phyloP scores from a whole-genome alignment of 1,140 invertebrate species.

The Probaryconus sp. region DNA sequence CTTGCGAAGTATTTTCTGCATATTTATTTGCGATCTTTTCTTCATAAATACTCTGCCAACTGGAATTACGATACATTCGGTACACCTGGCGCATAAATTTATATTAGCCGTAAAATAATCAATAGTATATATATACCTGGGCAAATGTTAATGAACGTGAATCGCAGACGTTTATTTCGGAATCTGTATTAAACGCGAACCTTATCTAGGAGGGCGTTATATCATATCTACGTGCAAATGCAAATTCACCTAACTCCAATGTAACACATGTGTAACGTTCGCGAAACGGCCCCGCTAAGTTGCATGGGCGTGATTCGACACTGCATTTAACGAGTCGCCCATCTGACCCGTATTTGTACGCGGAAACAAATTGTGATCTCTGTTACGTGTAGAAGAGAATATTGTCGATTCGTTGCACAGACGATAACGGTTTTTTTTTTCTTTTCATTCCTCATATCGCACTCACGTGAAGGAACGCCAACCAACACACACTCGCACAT shows the following conservation, averaged over 20 bases:
- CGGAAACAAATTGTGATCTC: slow-evolving; percentile 53
- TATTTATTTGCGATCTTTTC: too few species aligned
- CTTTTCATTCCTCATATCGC: slow-evolving; percentile 27
- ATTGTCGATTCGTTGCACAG: slow-evolving; percentile 36
- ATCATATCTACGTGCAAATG: slow-evolving; percentile 51
- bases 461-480: slow-evolving; percentile 23
- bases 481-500: neutral
- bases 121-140: neutral
- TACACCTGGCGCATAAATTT: neutral
- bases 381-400: slow-evolving; percentile 39
- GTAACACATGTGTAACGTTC: slow-evolving; percentile 44
- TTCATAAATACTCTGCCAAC: too few species aligned
- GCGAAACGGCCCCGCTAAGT: slow-evolving; percentile 36
- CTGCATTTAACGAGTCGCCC: slow-evolving; percentile 63
- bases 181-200: slow-evolving; percentile 13
- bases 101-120: neutral
- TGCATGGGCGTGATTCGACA: slow-evolving; percentile 61
- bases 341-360: slow-evolving; percentile 49
- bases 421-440: slow-evolving; percentile 45
- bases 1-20: too few species aligned
- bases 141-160: slow-evolving; percentile 3
- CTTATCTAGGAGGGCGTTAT: slow-evolving; percentile 57
- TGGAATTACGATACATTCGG: too few species aligned
- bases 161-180: slow-evolving; percentile 1
- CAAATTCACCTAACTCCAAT: slow-evolving; percentile 37